Base-by-base conservation (phyloP, 2,797 vertebrate species). In the Oreochromis mossambicus region DNA sequence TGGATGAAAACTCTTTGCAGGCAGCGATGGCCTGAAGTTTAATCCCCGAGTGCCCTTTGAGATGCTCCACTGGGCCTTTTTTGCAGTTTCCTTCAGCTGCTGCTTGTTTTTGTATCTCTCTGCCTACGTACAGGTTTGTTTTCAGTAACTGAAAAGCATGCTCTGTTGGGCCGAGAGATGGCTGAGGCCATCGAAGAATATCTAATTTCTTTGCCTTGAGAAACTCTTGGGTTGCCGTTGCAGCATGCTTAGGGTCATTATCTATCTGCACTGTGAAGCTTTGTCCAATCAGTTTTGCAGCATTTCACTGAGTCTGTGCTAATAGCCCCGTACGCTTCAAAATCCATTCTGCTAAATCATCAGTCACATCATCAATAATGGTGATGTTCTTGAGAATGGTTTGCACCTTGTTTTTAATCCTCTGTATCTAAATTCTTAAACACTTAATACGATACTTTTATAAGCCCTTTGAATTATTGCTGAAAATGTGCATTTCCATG, bases 11-110 rank as follows among this genome's bases (percentile, higher is more conserved):
- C 41, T 14, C 5, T 43, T 46, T 46, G 38, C 21, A 70, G 38
- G 5, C 63, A 70, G 12, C 8, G 3, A 43, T 70, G 63, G 13
- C 14, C 38, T 46, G 21, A 70, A 70, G 21, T 70, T 46, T 46
- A 70, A 26, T 70, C 66, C 38, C 13, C 0, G 8, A 43, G 66
- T 43, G 5, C 21, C 66, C 21, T 70, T 46, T 26, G 66, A 46
- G 14, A 46, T 17, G 38, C 66, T 70, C 66, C 1, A 26, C 66
- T 2, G 2, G 21, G 38, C 0, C 38, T 70, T 0, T 15, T 24
- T 43, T 70, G 38, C 66, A 70, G 66, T 43, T 43, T 4, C 2
- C 38, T 15, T 43, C 63, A 68, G 63, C 10, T 2, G 5, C 63
- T 26, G 36, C 38, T 43, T 46, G 8, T 17, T 68, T 43, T 43